A percentile compares a stretch with the other conserved stretches of the same genome.
These are phyloP conservation scores for Saxidomus purpurata DNA, from an alignment of 1,140 invertebrate genomes.

Conservation along the genomic window DNA sequence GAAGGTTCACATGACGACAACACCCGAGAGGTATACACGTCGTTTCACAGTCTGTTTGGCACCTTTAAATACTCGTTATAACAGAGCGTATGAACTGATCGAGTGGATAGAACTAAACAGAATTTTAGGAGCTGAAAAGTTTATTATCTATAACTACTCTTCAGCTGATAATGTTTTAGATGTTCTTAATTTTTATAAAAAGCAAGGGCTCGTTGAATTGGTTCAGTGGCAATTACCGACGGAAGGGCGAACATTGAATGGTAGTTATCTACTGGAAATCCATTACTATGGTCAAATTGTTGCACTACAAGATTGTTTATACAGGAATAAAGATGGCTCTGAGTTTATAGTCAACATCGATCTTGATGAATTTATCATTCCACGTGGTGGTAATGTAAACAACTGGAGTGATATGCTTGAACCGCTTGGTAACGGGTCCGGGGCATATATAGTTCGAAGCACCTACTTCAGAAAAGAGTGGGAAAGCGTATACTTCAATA, in stretches of 20 bases:
- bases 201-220: conserved; percentile 90
- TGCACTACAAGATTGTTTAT: conserved; percentile 65
- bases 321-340: conserved; percentile 47
- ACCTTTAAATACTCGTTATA: neutral
- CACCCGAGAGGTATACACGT: neutral
- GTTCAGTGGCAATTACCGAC: conserved; percentile 95
- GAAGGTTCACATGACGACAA: neutral
- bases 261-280: neutral
- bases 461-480: conserved; percentile 60
- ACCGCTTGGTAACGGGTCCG: neutral
- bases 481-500: neutral
- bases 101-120: conserved; percentile 46
- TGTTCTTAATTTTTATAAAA: conserved; percentile 91
- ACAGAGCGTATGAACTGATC: neutral
- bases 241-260: conserved; percentile 45
- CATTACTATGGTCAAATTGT: conserved; percentile 66
- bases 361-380: conserved; percentile 70
- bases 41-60: conserved; percentile 17
- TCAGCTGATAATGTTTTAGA: conserved; percentile 91
- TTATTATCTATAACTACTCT: conserved; percentile 97
- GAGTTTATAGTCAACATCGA: conserved; percentile 62
- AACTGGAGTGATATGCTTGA: conserved; percentile 15
- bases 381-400: neutral
- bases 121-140: conserved; percentile 92
- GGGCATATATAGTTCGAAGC: conserved; percentile 48